Base-by-base conservation (phyloP, 2,113 vertebrate genomes). In the Macrotis lagotis region DNA sequence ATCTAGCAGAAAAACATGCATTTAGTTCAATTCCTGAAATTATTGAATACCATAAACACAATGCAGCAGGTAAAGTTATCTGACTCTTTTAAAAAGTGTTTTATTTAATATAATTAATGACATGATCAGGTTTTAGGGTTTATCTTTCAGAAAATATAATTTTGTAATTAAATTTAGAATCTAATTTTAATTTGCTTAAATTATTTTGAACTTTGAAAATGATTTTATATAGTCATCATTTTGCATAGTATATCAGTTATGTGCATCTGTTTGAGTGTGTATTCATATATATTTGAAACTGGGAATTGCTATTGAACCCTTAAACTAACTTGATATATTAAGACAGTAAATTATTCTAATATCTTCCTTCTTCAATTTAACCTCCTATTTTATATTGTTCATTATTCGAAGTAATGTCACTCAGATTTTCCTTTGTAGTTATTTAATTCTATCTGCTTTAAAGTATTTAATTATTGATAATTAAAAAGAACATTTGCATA, bases 41-140 rank as follows among this genome's bases (percentile, higher is more conserved):
- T 89, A 99, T 99, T 91, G 99, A 99, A 7, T 99, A 99, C 97
- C 99, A 99, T 97, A 99, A 99, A 96, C 99, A 99, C 98, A 99
- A 99, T 0, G 99, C 99, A 55, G 99, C 99, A 98, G 99, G 99
- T 99, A 98, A 92, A 92, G 96, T 92, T 89, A 95, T n/a, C 47
- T 89, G 0, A 83, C n/a, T 44, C 44, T 66, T n/a, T 59, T 37
- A n/a, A 25, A 47, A 28, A 44, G 2, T 55, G 88, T 95, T 53
- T 50, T 19, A 90, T 90, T 31, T 2, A 49, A 90, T 12, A 3
- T 14, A 24, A 51, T 66, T 12, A 37, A 50, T 47, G 89, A 90
- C n/a, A 91, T 52, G 28, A 44, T 51, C 28, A 90, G 52, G 31
- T 11, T 14, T 47, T 48, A 14, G 10, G 37, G 48, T 51, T 19